Evolutionary conservation across 1,140 invertebrate species (phyloP).

Genomic region (Bombus cullumanus): DNA sequence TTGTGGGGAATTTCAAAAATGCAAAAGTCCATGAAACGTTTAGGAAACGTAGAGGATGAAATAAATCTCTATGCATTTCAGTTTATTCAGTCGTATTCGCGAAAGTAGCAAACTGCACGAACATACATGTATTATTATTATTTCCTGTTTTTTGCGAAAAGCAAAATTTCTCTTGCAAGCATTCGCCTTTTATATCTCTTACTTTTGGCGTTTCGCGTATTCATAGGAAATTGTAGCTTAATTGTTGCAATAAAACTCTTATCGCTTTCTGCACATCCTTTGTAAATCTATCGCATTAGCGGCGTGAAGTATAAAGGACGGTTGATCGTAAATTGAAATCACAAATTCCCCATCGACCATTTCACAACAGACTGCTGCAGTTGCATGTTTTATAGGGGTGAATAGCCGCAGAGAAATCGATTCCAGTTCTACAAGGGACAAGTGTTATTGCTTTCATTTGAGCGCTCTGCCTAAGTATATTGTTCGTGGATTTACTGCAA

Average conservation of each 20-base stretch:
- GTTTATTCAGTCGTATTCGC: no score
- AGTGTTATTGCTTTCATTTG: slow-evolving; percentile 59
- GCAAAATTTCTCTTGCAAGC: no score
- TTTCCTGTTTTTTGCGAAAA: no score
- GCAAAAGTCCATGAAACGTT: no score
- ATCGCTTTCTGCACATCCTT: no score
- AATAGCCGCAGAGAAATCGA: slow-evolving; percentile 72
- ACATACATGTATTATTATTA: no score
- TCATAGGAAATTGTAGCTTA: background rate
- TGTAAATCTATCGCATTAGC: no score
- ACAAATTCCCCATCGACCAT: slow-evolving; percentile 40
- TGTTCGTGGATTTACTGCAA: background rate
- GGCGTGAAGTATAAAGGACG: background rate
- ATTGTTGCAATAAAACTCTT: background rate
- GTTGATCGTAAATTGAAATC: slow-evolving; percentile 1
- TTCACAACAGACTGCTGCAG: slow-evolving; percentile 48
- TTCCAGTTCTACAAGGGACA: slow-evolving; percentile 60
- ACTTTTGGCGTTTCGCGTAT: background rate
- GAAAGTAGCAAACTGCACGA: no score
- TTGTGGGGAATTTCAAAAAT: no score
- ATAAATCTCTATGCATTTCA: no score
- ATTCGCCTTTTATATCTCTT: background rate
- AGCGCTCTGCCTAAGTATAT: slow-evolving; percentile 13
- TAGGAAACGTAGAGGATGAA: no score
- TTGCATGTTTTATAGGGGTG: slow-evolving; percentile 70